These are phyloP conservation scores for Panopea generosa DNA, from an alignment of 2,888 invertebrate genomes.

Conservation along the genomic window DNA sequence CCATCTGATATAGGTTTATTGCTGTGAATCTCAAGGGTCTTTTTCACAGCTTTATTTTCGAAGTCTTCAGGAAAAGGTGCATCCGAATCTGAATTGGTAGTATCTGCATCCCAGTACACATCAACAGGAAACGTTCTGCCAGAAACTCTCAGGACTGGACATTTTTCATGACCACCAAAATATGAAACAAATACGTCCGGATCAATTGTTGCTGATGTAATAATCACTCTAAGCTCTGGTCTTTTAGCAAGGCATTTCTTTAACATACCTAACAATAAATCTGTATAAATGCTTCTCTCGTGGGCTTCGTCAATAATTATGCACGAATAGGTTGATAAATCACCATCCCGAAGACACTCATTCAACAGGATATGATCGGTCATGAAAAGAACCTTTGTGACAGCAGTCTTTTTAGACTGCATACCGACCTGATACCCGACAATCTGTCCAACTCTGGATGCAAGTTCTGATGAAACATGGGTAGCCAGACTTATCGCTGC, in stretches of 20 bases:
- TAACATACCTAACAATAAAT: slow-evolving; percentile 84
- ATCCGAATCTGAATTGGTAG: slow-evolving; percentile 48
- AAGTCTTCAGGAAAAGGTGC: slow-evolving; percentile 61
- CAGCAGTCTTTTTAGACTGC: slow-evolving; percentile 55
- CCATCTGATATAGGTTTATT: slow-evolving; percentile 69
- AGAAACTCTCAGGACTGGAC: slow-evolving; percentile 78
- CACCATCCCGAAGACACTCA: slow-evolving; percentile 77
- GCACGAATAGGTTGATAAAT: slow-evolving; percentile 70
- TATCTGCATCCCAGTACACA: slow-evolving; percentile 70
- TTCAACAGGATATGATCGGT: slow-evolving; percentile 84
- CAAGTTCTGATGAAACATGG: slow-evolving; percentile 82
- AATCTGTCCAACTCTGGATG: slow-evolving; percentile 72
- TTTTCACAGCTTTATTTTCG: slow-evolving; percentile 75
- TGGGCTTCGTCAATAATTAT: slow-evolving; percentile 85
- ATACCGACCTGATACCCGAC: slow-evolving; percentile 82
- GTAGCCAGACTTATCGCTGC: slow-evolving; percentile 84
- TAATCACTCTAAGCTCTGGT: slow-evolving; percentile 80
- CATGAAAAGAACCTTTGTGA: slow-evolving; percentile 81
- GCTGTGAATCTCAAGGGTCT: slow-evolving; percentile 77
- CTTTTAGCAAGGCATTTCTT: slow-evolving; percentile 75
- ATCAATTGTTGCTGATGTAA: slow-evolving; percentile 85
- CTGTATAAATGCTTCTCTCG: slow-evolving; percentile 84
- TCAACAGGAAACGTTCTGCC: slow-evolving; percentile 84
- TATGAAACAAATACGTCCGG: slow-evolving; percentile 80
- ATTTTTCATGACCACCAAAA: slow-evolving; percentile 70